Base-by-base conservation (phyloP, 37 sponge, comb jelly and placozoan genomes). In the Cliona cf. orientalis region DNA sequence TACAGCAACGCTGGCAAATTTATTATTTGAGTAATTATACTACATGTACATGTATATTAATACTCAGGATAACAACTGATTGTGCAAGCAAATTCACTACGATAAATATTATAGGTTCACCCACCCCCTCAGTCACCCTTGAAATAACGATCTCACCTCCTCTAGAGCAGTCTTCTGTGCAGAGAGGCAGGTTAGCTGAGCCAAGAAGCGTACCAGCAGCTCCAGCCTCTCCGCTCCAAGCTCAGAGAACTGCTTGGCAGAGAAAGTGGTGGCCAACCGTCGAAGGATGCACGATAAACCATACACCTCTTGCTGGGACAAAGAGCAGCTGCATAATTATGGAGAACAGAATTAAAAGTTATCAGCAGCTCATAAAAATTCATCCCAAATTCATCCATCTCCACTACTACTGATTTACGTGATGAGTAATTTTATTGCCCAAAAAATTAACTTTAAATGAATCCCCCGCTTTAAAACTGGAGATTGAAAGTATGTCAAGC, bases 111-210 rank as follows among this genome's bases (percentile, higher is more conserved):
- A n/a, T n/a, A n/a, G n/a, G n/a, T n/a, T n/a, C n/a, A n/a, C n/a
- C n/a, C n/a, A n/a, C n/a, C n/a, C n/a, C n/a, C n/a, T n/a, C n/a
- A n/a, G n/a, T n/a, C n/a, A n/a, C n/a, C n/a, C n/a, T n/a, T n/a
- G n/a, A n/a, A n/a, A 61, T n/a, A 7, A 25, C 28, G 6, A 6
- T 35, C 76, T 59, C 77, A 46, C 69, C 34, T 76, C 77, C 14
- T 67, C 69, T 35, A 25, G 1, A 17, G 41, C 59, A 0, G 69
- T 23, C 34, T n/a, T 61, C 25, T 78, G 79, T 35, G 80, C 80
- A 55, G 75, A 61, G 75, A 80, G 81, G 38, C 68, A 66, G 35
- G 75, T 58, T 53, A 87, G 87, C 14, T 87, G 87, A 19, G 69
- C 40, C 41, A 87, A 43, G 28, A 58, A 38, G 23, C 45, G 73